Conservation (phyloP, 1,140 invertebrate genomes). For the Yoshiicerus persimilis region DNA sequence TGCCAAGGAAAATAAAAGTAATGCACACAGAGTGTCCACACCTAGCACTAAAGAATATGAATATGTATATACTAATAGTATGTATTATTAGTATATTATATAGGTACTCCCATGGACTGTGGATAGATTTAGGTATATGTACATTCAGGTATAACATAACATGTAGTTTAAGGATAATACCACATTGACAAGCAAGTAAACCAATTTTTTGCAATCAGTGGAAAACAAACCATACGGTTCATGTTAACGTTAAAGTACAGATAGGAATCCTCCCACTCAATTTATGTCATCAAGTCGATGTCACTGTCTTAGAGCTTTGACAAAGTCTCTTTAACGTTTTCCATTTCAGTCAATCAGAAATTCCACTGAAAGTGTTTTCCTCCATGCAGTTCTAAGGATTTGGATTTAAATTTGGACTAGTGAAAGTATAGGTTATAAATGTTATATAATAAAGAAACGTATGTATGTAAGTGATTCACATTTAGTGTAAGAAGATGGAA, state of each 20-base stretch:
- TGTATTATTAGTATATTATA: no score
- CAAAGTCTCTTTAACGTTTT: neutral
- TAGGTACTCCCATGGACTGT: no score
- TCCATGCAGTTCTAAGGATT: neutral
- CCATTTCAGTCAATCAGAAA: neutral
- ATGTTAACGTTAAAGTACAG: neutral
- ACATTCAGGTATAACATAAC: no score
- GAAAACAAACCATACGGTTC: neutral
- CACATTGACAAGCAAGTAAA: neutral
- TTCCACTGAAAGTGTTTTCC: neutral
- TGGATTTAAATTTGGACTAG: neutral
- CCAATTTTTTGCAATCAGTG: neutral
- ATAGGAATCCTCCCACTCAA: neutral
- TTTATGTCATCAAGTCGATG: neutral
- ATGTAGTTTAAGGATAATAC: neutral
- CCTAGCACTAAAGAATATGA: no score
- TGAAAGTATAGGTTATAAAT: neutral
- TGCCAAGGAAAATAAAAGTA: neutral
- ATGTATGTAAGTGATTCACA: neutral
- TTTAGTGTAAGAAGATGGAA: neutral
- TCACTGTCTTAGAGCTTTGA: neutral
- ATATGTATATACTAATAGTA: no score
- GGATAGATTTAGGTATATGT: no score
- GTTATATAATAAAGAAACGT: neutral
- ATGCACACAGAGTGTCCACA: no score